Base-by-base conservation (phyloP, 2,888 invertebrate genomes). In the Acanthopleura granulata region DNA sequence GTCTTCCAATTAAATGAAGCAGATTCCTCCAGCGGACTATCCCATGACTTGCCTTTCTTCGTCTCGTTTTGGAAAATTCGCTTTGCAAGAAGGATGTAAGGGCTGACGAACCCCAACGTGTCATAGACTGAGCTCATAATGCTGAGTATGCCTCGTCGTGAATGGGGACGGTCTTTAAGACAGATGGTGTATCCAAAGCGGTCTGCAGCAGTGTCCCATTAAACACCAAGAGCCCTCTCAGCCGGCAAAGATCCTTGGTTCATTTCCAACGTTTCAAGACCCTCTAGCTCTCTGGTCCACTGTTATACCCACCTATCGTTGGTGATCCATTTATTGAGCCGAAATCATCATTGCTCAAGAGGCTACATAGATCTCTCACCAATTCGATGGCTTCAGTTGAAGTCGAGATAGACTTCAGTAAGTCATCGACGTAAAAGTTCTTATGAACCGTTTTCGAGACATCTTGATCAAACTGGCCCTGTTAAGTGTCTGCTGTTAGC, bases 361-460 rank as follows among this genome's bases (percentile, higher is more conserved):
- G 69, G 18, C 18, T 22, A 25, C 73, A 72, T 12, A 79, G 49
- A 30, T 78, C 49, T 49, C 70, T 27, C 30, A 73, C 72, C 40
- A 78, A 66, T n/a, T 49, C 40, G n/a, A 79, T 75, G 16, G 73
- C 79, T 57, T 73, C 27, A 40, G 50, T 57, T 14, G 75, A 74
- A 62, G 9, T 72, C 6, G 15, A 4, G 15, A 77, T 72, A 25
- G 80, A 80, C 14, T 77, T 75, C 76, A 79, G 61, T 25, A 49
- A 61, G 66, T 79, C 77, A 49, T 79, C 79, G 69, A 79, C 75
- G 49, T 79, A 79, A 14, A 66, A 66, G 66, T 66, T 66, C 66
- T 27, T 27, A 14, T 66, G 16, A 3, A 66, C 29, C 3, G 29
- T 75, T 27, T 66, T 6, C 3, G 6, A 1, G 6, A 29, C 49